phyloP scores from a whole-genome alignment of 2,888 invertebrate species.

The Drosophila rellima region DNA sequence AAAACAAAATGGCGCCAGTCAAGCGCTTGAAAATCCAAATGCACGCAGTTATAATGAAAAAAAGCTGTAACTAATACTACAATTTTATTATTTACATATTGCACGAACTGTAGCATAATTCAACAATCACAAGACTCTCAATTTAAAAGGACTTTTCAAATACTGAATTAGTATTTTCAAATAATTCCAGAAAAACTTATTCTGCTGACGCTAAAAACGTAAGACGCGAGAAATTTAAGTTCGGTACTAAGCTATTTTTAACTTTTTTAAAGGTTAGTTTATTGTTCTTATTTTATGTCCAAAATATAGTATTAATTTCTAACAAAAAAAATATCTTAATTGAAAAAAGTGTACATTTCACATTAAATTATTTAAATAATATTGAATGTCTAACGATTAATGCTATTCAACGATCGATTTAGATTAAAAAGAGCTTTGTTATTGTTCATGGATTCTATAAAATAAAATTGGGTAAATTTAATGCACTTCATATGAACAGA shows the following conservation, averaged over 20 bases:
- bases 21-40: background rate
- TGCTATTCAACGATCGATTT: background rate
- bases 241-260: background rate
- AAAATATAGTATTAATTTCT: background rate
- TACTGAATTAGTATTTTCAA: background rate
- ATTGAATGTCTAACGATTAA: background rate
- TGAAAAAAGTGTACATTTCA: background rate
- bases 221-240: background rate
- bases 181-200: background rate
- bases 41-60: background rate
- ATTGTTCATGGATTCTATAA: background rate
- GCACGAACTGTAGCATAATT: background rate
- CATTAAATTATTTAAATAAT: background rate
- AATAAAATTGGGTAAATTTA: background rate
- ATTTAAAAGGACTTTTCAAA: background rate
- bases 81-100: background rate
- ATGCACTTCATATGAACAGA: too few species aligned
- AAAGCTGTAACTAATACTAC: background rate
- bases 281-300: background rate
- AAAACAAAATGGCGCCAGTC: slow-evolving; percentile 61
- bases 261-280: background rate
- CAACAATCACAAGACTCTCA: background rate
- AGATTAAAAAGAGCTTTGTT: background rate
- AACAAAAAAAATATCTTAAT: background rate
- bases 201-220: background rate